These are phyloP conservation scores for Varanus salvator DNA, from an alignment of 2,113 vertebrate genomes.

Conservation along the genomic window DNA sequence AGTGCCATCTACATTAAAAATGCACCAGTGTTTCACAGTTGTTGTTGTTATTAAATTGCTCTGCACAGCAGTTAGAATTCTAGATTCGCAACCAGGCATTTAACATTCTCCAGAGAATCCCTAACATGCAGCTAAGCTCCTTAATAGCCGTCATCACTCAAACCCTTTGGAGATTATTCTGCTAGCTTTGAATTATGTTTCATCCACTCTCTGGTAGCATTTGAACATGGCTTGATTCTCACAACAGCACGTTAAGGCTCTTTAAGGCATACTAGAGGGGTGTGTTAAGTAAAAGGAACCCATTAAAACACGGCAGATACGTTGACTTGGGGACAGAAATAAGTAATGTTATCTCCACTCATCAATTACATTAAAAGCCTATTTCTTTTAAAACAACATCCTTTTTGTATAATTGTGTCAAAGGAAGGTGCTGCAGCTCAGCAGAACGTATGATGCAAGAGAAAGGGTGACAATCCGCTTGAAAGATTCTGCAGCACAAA, in stretches of 20 bases:
- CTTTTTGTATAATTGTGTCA: not conserved
- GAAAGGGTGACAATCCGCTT: not conserved
- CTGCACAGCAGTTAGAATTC: not conserved
- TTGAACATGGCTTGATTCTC: not conserved
- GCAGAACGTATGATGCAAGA: not conserved
- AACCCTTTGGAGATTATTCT: not conserved
- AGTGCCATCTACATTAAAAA: not conserved
- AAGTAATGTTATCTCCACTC: not conserved
- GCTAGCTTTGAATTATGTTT: not conserved
- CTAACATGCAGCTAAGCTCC: not conserved
- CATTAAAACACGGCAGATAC: not conserved
- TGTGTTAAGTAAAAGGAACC: not conserved
- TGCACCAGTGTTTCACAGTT: not conserved
- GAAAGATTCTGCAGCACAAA: no score
- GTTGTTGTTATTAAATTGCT: not conserved
- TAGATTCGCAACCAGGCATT: not conserved
- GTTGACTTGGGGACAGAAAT: not conserved
- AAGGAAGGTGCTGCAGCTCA: not conserved
- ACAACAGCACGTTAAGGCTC: not conserved
- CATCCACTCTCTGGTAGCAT: not conserved
- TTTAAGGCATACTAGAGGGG: not conserved
- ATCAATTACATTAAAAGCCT: not conserved
- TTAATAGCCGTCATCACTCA: conserved; percentile 17
- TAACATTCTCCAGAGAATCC: not conserved
- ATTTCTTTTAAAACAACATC: not conserved